phyloP scores from a whole-genome alignment of 2,797 vertebrate species.

The Epinephelus coioides region DNA sequence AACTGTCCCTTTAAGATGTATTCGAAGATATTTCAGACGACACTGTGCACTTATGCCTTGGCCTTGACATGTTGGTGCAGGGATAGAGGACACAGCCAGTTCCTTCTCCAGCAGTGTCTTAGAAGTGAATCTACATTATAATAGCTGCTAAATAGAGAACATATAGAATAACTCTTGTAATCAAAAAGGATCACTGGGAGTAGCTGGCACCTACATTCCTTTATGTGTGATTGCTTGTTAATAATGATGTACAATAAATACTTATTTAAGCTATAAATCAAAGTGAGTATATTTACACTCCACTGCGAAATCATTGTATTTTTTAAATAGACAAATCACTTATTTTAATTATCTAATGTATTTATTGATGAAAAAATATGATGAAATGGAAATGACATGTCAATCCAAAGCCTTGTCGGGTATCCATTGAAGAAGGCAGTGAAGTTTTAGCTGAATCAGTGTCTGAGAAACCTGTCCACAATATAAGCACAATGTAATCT shows the following conservation, averaged over 20 bases:
- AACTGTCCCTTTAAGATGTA: no score
- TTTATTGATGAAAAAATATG: neutral
- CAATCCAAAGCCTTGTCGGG: neutral
- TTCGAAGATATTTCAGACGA: neutral
- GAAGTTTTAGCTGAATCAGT: constrained; percentile 4
- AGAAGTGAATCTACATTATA: neutral
- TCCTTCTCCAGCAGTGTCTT: neutral
- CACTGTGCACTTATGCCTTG: neutral
- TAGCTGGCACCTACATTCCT: neutral
- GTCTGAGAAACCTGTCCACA: neutral
- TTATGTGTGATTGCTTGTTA: constrained; percentile 2
- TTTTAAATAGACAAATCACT: neutral
- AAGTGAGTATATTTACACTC: neutral
- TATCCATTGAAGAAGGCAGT: neutral
- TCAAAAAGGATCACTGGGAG: neutral
- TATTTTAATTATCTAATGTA: constrained; percentile 24
- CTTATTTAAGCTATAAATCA: constrained; percentile 29
- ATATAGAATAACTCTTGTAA: constrained; percentile 1
- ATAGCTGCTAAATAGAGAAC: constrained; percentile 15
- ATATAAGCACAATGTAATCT: constrained; percentile 9
- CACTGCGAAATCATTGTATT: constrained; percentile 17
- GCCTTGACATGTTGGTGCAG: constrained; percentile 4
- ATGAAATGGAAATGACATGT: neutral
- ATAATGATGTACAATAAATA: constrained; percentile 9
- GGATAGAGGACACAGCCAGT: neutral